Percentiles rank a stretch among this genome's conserved stretches.
Evolutionary conservation across 2,888 invertebrate genomes (phyloP).

Genomic region (Drosophila imparisetae): DNA sequence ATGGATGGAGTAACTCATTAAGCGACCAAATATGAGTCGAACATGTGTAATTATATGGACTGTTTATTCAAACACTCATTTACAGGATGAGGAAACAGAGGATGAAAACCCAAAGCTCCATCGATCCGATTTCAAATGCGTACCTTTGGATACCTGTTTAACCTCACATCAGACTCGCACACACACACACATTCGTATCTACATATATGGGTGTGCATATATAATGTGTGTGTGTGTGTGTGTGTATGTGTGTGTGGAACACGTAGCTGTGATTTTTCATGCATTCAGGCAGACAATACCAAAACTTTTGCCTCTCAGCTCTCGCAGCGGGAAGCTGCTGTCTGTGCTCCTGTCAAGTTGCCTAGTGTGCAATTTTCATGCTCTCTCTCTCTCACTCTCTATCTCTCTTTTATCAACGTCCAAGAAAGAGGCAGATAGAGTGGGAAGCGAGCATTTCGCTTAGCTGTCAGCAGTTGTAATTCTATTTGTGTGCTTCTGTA

Average conservation of each 20-base stretch:
- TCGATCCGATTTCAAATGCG: constrained; percentile 47
- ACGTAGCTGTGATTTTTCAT: constrained; percentile 61
- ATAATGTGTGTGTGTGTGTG: constrained; percentile 1
- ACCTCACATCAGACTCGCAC: constrained; percentile 30
- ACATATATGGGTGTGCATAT: constrained; percentile 12
- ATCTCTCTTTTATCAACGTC: neutral
- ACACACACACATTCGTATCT: neutral
- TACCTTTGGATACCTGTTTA: constrained; percentile 39
- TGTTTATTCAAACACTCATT: constrained; percentile 4
- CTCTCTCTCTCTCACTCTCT: neutral
- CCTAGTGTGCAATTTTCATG: constrained; percentile 41
- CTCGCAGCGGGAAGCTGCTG: constrained; percentile 33
- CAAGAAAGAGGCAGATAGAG: neutral
- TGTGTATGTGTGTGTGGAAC: constrained; percentile 9
- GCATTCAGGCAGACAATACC: constrained; percentile 49
- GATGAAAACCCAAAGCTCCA: constrained; percentile 24
- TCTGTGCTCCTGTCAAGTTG: constrained; percentile 56
- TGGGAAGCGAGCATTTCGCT: neutral
- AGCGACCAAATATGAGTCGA: neutral
- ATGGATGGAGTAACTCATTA: neutral
- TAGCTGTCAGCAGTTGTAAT: constrained; percentile 59
- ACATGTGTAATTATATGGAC: neutral
- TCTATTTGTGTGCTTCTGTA: constrained; percentile 56
- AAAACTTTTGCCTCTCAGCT: constrained; percentile 35
- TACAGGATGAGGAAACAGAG: constrained; percentile 9